These are phyloP conservation scores for Heliconius hermathena DNA, from an alignment of 1,140 invertebrate genomes.

Conservation along the genomic window DNA sequence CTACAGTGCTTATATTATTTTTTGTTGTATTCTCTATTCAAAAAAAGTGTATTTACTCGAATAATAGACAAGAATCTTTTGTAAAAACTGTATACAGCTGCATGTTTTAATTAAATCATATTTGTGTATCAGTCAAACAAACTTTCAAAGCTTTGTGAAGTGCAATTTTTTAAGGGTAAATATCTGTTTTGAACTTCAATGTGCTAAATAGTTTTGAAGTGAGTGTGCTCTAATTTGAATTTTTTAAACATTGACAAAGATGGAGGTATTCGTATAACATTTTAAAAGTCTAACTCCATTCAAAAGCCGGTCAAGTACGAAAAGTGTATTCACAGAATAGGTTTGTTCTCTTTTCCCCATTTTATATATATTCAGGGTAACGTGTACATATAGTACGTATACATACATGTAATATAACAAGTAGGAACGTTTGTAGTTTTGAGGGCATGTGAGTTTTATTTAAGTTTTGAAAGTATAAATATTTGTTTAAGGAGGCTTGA, in stretches of 20 bases:
- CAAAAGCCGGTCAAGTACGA: constrained; percentile 12
- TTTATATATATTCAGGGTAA: not conserved
- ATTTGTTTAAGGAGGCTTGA: too few relatives aligned
- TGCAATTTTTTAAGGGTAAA: not conserved
- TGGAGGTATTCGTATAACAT: not conserved
- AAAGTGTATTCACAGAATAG: constrained; percentile 11
- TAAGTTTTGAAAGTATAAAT: not conserved
- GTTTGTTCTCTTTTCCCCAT: constrained; percentile 5
- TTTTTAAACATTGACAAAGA: not conserved
- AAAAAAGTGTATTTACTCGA: too few relatives aligned
- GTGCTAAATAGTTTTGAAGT: not conserved
- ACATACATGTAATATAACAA: not conserved
- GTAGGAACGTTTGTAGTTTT: not conserved
- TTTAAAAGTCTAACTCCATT: not conserved
- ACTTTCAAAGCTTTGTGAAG: not conserved
- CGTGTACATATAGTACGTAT: not conserved
- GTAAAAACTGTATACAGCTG: not conserved
- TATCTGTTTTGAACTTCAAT: not conserved
- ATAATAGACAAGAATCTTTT: not conserved
- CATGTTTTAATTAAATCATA: not conserved
- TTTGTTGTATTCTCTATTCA: too few relatives aligned
- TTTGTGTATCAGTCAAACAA: not conserved
- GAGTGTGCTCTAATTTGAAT: not conserved
- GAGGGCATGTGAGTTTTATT: not conserved
- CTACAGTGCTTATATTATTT: too few relatives aligned